Percentiles rank a stretch among this genome's conserved stretches.
These are phyloP conservation scores for Chitala chitala DNA, from an alignment of 2,113 vertebrate genomes.

Conservation along the genomic window DNA sequence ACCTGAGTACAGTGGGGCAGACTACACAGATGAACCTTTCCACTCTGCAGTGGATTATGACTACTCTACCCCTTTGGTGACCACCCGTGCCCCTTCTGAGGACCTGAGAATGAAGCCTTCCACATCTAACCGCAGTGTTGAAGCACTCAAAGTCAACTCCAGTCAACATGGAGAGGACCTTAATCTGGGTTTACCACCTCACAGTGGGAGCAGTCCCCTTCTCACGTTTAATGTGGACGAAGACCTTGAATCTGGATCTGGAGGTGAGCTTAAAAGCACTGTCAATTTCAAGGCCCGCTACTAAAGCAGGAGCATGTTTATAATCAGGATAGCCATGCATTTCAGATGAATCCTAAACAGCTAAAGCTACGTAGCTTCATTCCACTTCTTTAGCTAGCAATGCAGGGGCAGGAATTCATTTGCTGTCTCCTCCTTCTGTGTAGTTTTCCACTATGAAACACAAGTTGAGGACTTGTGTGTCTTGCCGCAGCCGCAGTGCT, in stretches of 20 bases:
- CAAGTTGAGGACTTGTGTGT: constrained; percentile 72
- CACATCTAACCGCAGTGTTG: neutral
- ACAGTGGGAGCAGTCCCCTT: constrained; percentile 20
- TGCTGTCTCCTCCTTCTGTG: constrained; percentile 26
- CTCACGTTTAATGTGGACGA: constrained; percentile 68
- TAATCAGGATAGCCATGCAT: neutral
- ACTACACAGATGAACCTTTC: constrained; percentile 52
- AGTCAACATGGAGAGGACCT: neutral
- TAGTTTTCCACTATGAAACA: constrained; percentile 74
- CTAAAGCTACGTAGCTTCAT: neutral
- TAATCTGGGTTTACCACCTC: constrained; percentile 39
- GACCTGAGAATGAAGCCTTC: constrained; percentile 9
- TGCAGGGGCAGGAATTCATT: neutral
- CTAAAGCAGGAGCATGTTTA: neutral
- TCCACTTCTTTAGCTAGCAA: neutral
- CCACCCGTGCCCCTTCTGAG: constrained; percentile 40
- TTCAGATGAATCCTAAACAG: neutral
- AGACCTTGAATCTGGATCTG: constrained; percentile 62
- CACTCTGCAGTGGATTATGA: constrained; percentile 54
- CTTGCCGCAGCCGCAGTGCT: constrained; percentile 70
- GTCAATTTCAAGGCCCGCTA: neutral
- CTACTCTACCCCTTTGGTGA: constrained; percentile 34
- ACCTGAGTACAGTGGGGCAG: constrained; percentile 46
- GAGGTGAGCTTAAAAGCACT: constrained; percentile 62
- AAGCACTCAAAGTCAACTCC: neutral